phyloP scores from a whole-genome alignment of 2,888 invertebrate genomes.

The Parelbella ahira region DNA sequence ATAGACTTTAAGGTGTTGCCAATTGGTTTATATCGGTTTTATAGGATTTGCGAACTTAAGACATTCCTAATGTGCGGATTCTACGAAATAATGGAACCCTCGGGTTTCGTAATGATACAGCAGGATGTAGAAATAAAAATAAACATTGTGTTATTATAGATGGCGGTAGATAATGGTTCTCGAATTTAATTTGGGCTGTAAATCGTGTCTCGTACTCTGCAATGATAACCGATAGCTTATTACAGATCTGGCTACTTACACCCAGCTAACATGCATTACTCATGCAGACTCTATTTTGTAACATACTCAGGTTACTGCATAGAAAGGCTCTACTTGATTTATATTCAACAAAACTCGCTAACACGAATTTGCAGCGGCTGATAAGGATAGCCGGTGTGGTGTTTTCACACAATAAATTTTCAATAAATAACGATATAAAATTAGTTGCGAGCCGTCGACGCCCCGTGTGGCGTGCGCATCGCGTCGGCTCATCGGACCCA shows the following conservation, averaged over 20 bases:
- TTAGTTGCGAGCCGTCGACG: conserved; percentile 47
- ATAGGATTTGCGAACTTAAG: conserved; percentile 52
- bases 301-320: conserved; percentile 11
- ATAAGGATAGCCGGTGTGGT: conserved; percentile 42
- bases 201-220: conserved; percentile 22
- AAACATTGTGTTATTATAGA: conserved; percentile 36
- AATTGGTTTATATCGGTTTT: conserved; percentile 69
- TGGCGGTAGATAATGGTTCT: conserved; percentile 29
- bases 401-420: conserved; percentile 66
- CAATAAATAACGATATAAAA: conserved; percentile 61
- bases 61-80: conserved; percentile 48
- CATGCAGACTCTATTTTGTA: conserved; percentile 19
- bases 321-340: conserved; percentile 22
- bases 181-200: conserved; percentile 26
- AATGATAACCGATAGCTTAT: conserved; percentile 22
- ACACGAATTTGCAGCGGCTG: conserved; percentile 28
- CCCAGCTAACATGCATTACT: conserved; percentile 22
- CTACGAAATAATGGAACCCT: conserved; percentile 56
- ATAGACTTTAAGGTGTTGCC: conserved; percentile 75
- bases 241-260: conserved; percentile 2
- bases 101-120: conserved; percentile 35
- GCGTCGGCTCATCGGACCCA: conserved; percentile 47
- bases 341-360: conserved; percentile 32
- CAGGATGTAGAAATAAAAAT: conserved; percentile 31
- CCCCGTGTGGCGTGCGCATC: conserved; percentile 50